These are phyloP conservation scores for Aphelenchoides bicaudatus DNA, from an alignment of 2,888 invertebrate species.

Conservation along the genomic window DNA sequence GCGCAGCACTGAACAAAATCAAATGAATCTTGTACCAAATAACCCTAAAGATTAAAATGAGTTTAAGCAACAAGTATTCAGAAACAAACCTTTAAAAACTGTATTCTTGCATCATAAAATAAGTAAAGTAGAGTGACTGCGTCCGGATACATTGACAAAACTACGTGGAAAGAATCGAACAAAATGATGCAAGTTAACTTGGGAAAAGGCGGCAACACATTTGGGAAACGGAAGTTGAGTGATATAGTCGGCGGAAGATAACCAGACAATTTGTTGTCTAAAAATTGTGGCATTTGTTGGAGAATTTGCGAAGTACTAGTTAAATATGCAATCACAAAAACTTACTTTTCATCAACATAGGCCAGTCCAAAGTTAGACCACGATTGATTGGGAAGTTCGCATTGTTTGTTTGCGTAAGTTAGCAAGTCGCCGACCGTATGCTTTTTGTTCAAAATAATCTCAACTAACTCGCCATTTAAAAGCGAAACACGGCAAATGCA, in stretches of 20 bases:
- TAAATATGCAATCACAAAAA: neutral
- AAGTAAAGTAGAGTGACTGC: constrained; percentile 18
- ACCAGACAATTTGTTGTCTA: neutral
- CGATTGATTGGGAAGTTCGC: neutral
- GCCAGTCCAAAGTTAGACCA: constrained; percentile 1
- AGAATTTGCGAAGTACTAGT: neutral
- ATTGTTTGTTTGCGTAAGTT: neutral
- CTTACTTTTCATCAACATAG: constrained; percentile 14
- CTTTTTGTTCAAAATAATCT: constrained; percentile 1
- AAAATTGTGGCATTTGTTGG: neutral
- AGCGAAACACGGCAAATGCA: neutral
- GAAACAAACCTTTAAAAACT: constrained; percentile 18
- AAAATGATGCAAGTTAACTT: too few species aligned
- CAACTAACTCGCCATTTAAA: constrained; percentile 12
- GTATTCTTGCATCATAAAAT: constrained; percentile 17
- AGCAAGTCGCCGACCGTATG: constrained; percentile 6
- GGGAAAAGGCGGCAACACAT: too few species aligned
- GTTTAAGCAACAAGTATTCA: neutral
- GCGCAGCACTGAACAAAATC: constrained; percentile 15
- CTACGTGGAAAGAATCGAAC: too few species aligned
- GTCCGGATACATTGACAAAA: too few species aligned
- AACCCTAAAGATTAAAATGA: neutral
- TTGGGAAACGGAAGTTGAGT: neutral
- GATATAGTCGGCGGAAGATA: neutral
- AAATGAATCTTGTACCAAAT: neutral